Conservation (phyloP, 2,888 invertebrate genomes). For the Drosophila eohydei region DNA sequence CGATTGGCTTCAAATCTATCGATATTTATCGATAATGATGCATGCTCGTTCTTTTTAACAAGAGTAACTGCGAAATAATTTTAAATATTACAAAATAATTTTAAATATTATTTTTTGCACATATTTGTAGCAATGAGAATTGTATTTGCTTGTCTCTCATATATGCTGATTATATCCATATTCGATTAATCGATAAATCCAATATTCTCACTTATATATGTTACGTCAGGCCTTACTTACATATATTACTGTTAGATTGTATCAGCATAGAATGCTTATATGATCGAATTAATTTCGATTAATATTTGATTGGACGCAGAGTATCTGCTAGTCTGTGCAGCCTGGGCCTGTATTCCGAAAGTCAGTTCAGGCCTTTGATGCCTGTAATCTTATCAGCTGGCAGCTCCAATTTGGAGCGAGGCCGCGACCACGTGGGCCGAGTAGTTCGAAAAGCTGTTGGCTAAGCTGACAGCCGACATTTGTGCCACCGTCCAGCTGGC, state of each 20-base stretch:
- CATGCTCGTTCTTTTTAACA: too few species aligned
- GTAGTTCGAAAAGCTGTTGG: constrained; percentile 35
- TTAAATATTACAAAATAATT: too few species aligned
- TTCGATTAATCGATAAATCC: too few species aligned
- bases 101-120: too few species aligned
- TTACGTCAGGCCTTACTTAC: too few species aligned
- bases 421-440: constrained; percentile 50
- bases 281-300: neutral
- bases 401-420: constrained; percentile 58
- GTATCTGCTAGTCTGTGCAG: constrained; percentile 10
- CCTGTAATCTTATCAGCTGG: constrained; percentile 42
- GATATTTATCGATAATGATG: too few species aligned
- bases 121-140: too few species aligned
- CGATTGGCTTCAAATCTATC: neutral
- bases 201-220: too few species aligned
- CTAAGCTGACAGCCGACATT: constrained; percentile 35
- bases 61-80: too few species aligned
- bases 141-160: too few species aligned
- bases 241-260: too few species aligned
- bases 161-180: too few species aligned
- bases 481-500: constrained; percentile 28
- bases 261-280: neutral
- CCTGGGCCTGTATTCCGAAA: neutral
- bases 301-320: neutral
- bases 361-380: neutral